These are phyloP conservation scores for Dipus sagitta DNA, from an alignment of 2,797 vertebrate species.

Conservation along the genomic window DNA sequence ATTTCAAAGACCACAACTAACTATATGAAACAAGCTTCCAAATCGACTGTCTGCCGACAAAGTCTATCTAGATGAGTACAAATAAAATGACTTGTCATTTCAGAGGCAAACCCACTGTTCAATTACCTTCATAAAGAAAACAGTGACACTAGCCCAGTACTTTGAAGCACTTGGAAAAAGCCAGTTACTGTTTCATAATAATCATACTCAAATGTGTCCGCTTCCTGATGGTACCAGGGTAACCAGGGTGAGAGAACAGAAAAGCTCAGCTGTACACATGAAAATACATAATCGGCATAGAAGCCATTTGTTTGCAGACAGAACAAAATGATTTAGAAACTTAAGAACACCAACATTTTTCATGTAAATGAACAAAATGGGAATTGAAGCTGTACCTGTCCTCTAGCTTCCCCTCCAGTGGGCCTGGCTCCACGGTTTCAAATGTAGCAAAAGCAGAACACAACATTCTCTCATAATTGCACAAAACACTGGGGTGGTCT, in stretches of 20 bases:
- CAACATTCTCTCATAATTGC: conserved; percentile 11
- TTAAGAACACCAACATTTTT: conserved; percentile 24
- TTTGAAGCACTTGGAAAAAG: background rate
- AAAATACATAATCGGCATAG: background rate
- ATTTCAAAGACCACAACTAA: conserved; percentile 58
- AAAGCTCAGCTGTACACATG: background rate
- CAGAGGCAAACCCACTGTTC: background rate
- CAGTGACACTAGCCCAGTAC: background rate
- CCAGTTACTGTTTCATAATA: background rate
- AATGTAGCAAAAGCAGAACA: conserved; percentile 26
- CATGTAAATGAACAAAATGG: conserved; percentile 37
- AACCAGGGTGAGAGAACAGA: background rate
- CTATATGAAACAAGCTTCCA: conserved; percentile 41
- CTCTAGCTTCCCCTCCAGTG: conserved; percentile 21
- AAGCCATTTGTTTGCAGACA: background rate
- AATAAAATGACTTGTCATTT: conserved; percentile 9
- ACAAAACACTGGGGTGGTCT: background rate
- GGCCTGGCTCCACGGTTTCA: background rate
- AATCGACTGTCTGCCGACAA: conserved; percentile 21
- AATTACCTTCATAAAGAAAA: background rate
- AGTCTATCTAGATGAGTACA: conserved; percentile 28
- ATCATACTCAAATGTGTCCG: background rate
- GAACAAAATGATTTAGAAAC: conserved; percentile 11
- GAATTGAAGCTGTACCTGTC: conserved; percentile 17
- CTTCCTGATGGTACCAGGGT: background rate